Base-by-base conservation (phyloP, 2,888 invertebrate species). In the Anaspis maculata region DNA sequence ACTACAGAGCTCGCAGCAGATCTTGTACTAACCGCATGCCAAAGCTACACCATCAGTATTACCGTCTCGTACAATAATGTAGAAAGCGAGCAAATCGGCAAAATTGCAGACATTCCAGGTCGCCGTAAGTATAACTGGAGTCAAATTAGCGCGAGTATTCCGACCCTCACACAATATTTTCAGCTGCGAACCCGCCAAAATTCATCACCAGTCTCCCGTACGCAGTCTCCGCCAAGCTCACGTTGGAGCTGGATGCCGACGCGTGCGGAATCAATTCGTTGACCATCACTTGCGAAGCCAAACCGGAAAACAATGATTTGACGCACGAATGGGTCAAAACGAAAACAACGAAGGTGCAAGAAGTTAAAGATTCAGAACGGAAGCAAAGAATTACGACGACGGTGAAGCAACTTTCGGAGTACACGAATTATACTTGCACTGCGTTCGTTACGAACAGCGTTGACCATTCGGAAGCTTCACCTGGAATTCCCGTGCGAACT, bases 361-460 rank as follows among this genome's bases (percentile, higher is more conserved):
- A 10, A 24, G 5, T 24, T 7, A 5, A 19, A 19, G 9, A 19
- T 19, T 24, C 11, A 4, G 7, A 9, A 10, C 1, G 3, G 7
- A 3, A 14, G 7, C 19, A 9, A 25, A 7, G 15, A 14, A 21
- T 9, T 16, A 9, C n/a, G 12, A 34, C 27, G 5, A 12, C 13
- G 13, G 23, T 39, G 6, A 25, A 25, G 2, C 12, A 21, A 27
- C 27, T 39, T 16, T 24, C 39, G n/a, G 19, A 27, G 11, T 39
- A 31, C 12, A 39, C 39, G 4, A 32, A 35, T 13, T 39, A 39
- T 15, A 31, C 34, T 1, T 39, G 39, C 26, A 13, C 7, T 1
- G 34, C 14, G 4, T n/a, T 32, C 9, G 25, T 16, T 1, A 21
- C 5, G 12, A 39, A 39, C 21, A 11, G 27, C 5, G 32, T 10